Conservation (phyloP, 2,888 invertebrate genomes). For the Mesorhabditis sp. region DNA sequence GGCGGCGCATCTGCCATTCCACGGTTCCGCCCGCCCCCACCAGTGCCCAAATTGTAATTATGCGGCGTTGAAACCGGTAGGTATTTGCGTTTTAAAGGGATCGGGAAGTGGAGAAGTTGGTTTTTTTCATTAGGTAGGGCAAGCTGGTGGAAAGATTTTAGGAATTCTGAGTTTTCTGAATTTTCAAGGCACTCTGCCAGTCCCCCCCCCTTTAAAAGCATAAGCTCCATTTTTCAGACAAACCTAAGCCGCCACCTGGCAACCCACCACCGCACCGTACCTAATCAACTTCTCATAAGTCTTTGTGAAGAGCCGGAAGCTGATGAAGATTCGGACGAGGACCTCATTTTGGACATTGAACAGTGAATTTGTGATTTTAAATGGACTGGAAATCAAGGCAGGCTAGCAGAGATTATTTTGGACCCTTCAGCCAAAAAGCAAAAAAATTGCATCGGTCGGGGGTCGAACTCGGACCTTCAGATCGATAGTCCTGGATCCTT, state of each 20-base stretch:
- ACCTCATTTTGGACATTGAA: not conserved
- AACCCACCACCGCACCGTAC: not conserved
- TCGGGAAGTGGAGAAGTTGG: too few species aligned
- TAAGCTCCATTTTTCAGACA: not conserved
- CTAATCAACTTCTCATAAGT: not conserved
- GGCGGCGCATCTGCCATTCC: not conserved
- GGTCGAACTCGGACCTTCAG: too few species aligned
- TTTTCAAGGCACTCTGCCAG: not conserved
- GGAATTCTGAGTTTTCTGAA: too few species aligned
- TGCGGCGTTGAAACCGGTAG: not conserved
- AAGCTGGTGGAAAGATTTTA: too few species aligned
- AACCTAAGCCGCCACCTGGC: not conserved
- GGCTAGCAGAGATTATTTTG: too few species aligned
- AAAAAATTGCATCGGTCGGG: too few species aligned
- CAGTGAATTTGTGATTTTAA: not conserved
- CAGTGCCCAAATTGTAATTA: conserved; percentile 6
- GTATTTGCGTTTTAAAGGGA: not conserved
- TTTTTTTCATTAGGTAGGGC: too few species aligned
- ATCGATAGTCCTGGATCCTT: too few species aligned
- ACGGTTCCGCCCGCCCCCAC: not conserved
- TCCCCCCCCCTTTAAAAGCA: not conserved
- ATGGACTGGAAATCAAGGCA: too few species aligned
- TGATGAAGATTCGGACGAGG: not conserved
- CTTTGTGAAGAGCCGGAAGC: not conserved
- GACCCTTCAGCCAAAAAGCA: too few species aligned